Base-by-base conservation (phyloP, 1,140 invertebrate species). In the Olivierus martensii region DNA sequence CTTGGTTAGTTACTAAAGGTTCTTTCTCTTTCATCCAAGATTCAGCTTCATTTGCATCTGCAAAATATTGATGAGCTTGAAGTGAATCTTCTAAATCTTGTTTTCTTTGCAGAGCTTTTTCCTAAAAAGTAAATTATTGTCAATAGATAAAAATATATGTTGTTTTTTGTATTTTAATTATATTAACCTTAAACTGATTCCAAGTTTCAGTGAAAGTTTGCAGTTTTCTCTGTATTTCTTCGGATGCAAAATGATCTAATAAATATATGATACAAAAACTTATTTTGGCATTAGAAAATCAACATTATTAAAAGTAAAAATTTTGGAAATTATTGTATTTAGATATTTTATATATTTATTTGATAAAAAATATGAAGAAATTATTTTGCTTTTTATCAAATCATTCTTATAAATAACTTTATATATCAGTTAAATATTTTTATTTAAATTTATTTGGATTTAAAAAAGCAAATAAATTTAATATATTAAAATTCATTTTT, bases 21-120 rank as follows among this genome's bases (percentile, higher is more conserved):
- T 97, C 89, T 71, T 99, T 99, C 67, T 99, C 95, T 58, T 84
- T 88, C 87, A 99, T 98, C 94, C 94, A 98, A 0, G 87, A 87
- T 68, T 99, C 95, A 1, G 94, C 94, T 68, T 99, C 95, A 68
- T 96, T 98, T 1, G 95, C 94, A 73, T 99, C 95, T 46, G 94
- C 93, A 68, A 99, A 95, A 69, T 99, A 99, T 69, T 98, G 93
- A 73, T 98, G 93, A 12, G 77, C 94, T 73, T 98, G 91, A 0
- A 99, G 75, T 0, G 95, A 98, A 68, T 98, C 94, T 62, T 99
- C 91, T 45, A 99, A 70, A 65, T 98, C 93, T 73, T 87, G 88
- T 64, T 92, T 93, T 12, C 95, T 78, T 75, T 95, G 79, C 35
- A 71, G 64, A n/a, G 74, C 73, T 61, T 73, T 75, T 47, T 75